A percentile compares a stretch with the other conserved stretches of the same genome.
Evolutionary conservation across 2,888 invertebrate species (phyloP).

Genomic region (Lepas anatifera): DNA sequence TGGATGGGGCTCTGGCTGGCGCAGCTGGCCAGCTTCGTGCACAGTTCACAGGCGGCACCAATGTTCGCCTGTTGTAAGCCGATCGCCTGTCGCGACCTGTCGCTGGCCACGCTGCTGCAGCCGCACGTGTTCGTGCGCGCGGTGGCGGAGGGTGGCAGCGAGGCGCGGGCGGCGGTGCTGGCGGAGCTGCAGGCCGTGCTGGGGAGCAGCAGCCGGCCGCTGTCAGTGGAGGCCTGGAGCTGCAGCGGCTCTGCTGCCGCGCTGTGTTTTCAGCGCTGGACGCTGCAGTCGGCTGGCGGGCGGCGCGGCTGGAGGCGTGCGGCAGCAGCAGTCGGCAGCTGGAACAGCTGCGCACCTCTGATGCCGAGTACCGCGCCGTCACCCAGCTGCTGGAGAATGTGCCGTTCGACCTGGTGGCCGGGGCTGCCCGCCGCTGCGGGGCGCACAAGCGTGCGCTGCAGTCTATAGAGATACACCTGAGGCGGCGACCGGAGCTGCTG

Average conservation of each 20-base stretch:
- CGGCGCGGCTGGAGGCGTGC: background rate
- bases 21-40: background rate
- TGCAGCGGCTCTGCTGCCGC: background rate
- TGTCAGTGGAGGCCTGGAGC: background rate
- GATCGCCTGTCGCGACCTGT: background rate
- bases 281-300: background rate
- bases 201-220: too few species aligned
- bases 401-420: slow-evolving; percentile 35
- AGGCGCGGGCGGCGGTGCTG: background rate
- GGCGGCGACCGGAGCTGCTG: slow-evolving; percentile 29
- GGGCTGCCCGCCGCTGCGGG: slow-evolving; percentile 36
- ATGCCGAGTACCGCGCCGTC: background rate
- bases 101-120: background rate
- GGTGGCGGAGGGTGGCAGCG: background rate
- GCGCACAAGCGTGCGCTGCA: slow-evolving; percentile 35
- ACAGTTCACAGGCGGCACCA: background rate
- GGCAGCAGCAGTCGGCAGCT: background rate
- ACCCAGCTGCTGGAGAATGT: slow-evolving; percentile 26
- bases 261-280: background rate
- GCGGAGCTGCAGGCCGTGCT: background rate
- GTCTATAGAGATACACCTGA: slow-evolving; percentile 37
- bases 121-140: background rate
- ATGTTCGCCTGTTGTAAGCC: background rate
- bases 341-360: background rate
- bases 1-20: background rate